Base-by-base conservation (phyloP, 2,113 vertebrate species). In the Potamarius usumacintae region DNA sequence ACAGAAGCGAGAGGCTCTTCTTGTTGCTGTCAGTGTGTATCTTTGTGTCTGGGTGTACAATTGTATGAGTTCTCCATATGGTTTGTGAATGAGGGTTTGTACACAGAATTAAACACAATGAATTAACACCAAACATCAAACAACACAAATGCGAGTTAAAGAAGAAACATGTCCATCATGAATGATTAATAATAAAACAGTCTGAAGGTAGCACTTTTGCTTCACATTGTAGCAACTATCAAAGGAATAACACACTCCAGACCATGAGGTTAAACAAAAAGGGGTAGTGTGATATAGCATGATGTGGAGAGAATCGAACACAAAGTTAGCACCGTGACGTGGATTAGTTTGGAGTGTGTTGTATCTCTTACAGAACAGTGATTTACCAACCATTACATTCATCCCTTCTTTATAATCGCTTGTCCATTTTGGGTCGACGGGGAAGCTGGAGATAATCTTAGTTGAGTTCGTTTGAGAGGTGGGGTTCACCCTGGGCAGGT, bases 1-100 rank as follows among this genome's bases (percentile, higher is more conserved):
- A 97, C 96, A 94, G 95, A 67, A 72, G 22, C 95, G 96, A 96
- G 95, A 94, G 96, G 94, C 94, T 94, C 94, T 93, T 94, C 96
- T 95, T 94, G 94, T 91, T 88, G 72, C 92, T 94, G 94, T 96
- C 94, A 95, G 89, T 91, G 92, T 88, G 91, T 94, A 95, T 65
- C 25, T 67, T 53, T 52, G 65, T 84, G 62, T 83, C 53, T 65
- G 80, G 81, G 57, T 69, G 7, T 90, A 27, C 14, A 27, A 6
- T 7, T 17, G 55, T 89, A 85, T 86, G 78, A 85, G 62, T 90
- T 84, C n/a, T 79, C 62, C 71, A 20, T 71, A 14, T 85, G 87
- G 91, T 22, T 79, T 76, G 14, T 22, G 48, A 34, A n/a, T 30
- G 48, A 65, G 52, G 17, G 15, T 50, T 81, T 53, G 27, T 53